phyloP scores from a whole-genome alignment of 2,888 invertebrate species.

The Papilio gigon region DNA sequence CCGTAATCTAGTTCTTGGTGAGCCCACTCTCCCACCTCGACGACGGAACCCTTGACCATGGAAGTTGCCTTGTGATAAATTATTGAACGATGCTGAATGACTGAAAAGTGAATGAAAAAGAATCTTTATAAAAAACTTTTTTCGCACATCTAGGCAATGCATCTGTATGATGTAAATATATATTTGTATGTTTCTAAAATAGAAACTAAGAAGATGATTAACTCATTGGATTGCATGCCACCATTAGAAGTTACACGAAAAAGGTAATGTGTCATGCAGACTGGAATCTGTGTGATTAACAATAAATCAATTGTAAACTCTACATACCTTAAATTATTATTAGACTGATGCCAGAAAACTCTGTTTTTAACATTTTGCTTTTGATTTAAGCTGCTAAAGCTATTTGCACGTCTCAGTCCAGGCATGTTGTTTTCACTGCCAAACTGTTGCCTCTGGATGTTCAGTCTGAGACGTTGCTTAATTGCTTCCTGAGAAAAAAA shows the following conservation, averaged over 20 bases:
- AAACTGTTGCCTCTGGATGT: conserved; percentile 54
- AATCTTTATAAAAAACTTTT: neutral
- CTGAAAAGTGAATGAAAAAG: conserved; percentile 44
- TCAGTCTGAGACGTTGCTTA: conserved; percentile 55
- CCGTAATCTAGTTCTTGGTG: conserved; percentile 55
- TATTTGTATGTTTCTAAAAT: too few relatives aligned
- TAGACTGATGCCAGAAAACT: conserved; percentile 59
- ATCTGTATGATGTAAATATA: too few relatives aligned
- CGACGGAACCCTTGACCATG: conserved; percentile 54
- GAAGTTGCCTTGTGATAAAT: conserved; percentile 51
- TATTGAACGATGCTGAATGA: conserved; percentile 58
- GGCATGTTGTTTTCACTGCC: conserved; percentile 64
- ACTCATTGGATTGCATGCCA: too few relatives aligned
- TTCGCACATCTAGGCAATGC: conserved; percentile 8
- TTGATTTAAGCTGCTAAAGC: conserved; percentile 59
- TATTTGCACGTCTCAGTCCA: conserved; percentile 59
- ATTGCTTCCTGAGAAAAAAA: conserved; percentile 55
- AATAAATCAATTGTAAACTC: neutral
- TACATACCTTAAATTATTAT: conserved; percentile 62
- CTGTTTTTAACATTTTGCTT: conserved; percentile 51
- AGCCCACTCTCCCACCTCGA: conserved; percentile 53
- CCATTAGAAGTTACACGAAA: too few relatives aligned
- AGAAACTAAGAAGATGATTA: too few relatives aligned
- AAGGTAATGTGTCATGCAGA: too few relatives aligned
- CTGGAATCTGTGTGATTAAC: too few relatives aligned